A percentile compares a stretch with the other conserved stretches of the same genome.
phyloP scores from a whole-genome alignment of 2,888 invertebrate species.

The Tillus elongatus region DNA sequence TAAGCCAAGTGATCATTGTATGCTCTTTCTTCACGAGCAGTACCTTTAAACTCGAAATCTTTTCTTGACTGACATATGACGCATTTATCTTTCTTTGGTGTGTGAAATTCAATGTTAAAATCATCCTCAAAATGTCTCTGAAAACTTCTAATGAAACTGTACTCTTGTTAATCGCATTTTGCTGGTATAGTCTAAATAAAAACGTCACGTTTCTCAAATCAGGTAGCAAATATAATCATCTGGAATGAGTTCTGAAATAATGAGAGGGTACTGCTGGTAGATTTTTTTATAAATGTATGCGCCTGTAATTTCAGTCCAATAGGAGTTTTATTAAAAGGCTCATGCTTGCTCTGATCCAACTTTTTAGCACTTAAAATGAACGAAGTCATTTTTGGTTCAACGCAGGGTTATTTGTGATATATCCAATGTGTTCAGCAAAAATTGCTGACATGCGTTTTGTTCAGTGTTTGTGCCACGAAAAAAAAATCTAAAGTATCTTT shows the following conservation, averaged over 20 bases:
- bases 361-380: too few species aligned
- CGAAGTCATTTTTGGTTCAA: too few species aligned
- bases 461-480: too few species aligned
- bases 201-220: slow-evolving; percentile 12
- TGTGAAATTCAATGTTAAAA: slow-evolving; percentile 19
- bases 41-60: not conserved
- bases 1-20: too few species aligned
- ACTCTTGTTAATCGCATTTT: slow-evolving; percentile 6
- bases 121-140: slow-evolving; percentile 13
- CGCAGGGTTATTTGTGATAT: too few species aligned
- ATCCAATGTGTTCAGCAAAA: too few species aligned
- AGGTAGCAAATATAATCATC: slow-evolving; percentile 10
- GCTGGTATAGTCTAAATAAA: slow-evolving; percentile 13
- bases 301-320: slow-evolving; percentile 10
- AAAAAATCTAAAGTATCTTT: too few species aligned
- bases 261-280: slow-evolving; percentile 13
- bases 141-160: slow-evolving; percentile 10
- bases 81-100: slow-evolving; percentile 21
- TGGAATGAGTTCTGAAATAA: slow-evolving; percentile 10
- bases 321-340: slow-evolving; percentile 10
- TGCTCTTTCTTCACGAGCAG: too few species aligned
- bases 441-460: too few species aligned
- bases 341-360: too few species aligned
- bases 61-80: slow-evolving; percentile 12
- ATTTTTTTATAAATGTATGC: slow-evolving; percentile 10